Percentiles rank a stretch among this genome's conserved stretches.
These are phyloP conservation scores for Pteria penguin DNA, from an alignment of 2,888 invertebrate species.

Conservation along the genomic window DNA sequence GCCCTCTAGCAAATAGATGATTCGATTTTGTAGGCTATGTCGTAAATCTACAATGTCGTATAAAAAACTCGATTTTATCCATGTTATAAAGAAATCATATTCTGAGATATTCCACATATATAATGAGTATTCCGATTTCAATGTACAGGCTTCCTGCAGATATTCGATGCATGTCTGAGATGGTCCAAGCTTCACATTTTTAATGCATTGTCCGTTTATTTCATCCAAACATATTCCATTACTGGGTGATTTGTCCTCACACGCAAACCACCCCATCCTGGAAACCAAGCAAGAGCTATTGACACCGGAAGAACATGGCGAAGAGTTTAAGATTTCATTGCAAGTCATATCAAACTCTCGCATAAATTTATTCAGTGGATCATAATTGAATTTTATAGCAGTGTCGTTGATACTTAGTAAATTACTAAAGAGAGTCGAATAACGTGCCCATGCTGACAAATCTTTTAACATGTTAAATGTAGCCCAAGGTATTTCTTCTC, in stretches of 20 bases:
- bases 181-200: no score
- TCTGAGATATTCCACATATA: neutral
- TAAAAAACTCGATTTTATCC: neutral
- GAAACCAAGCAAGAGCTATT: no score
- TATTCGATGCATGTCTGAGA: neutral
- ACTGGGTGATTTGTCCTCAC: no score
- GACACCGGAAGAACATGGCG: no score
- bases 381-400: neutral
- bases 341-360: no score
- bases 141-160: neutral
- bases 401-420: neutral
- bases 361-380: neutral
- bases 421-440: neutral
- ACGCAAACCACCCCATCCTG: no score
- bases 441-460: neutral
- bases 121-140: neutral
- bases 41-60: neutral
- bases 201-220: no score
- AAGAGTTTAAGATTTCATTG: no score
- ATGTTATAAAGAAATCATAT: neutral
- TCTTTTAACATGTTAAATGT: neutral
- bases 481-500: neutral
- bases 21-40: neutral
- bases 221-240: no score
- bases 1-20: neutral